These are phyloP conservation scores for Pangasius mekongensis DNA, from an alignment of 2,797 vertebrate species.

Conservation along the genomic window DNA sequence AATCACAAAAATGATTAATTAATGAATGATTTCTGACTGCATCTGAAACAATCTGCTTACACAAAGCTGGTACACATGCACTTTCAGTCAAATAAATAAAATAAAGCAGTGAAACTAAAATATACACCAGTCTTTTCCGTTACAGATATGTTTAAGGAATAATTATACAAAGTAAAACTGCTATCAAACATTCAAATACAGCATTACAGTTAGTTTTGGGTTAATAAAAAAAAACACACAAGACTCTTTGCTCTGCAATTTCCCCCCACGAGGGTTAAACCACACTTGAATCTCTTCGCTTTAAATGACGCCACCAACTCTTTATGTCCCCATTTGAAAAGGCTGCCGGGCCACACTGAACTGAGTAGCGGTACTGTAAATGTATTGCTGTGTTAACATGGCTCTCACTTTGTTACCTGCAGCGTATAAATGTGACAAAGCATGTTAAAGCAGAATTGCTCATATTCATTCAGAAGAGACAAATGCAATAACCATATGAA, in stretches of 20 bases:
- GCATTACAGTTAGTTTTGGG: conserved; percentile 66
- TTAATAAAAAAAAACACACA: conserved; percentile 48
- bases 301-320: conserved; percentile 83
- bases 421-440: conserved; percentile 96
- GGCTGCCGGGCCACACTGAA: conserved; percentile 84
- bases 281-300: conserved; percentile 83
- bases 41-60: conserved; percentile 84
- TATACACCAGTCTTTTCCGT: conserved; percentile 40
- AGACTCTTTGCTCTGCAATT: background rate
- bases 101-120: conserved; percentile 69
- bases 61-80: conserved; percentile 83
- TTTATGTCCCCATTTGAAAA: conserved; percentile 90
- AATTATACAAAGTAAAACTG: conserved; percentile 48
- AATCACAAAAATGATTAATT: background rate
- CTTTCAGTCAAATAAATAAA: conserved; percentile 41
- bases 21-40: conserved; percentile 67
- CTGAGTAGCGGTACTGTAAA: conserved; percentile 89
- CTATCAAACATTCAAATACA: conserved; percentile 41
- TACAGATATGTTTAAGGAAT: conserved; percentile 41
- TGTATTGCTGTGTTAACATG: conserved; percentile 91
- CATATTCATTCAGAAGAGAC: conserved; percentile 68
- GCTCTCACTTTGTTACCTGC: conserved; percentile 94
- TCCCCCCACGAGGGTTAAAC: conserved; percentile 67
- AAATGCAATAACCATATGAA: conserved; percentile 74
- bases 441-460: conserved; percentile 89